phyloP scores from a whole-genome alignment of 2,797 vertebrate genomes.

The Denticeps clupeoides region DNA sequence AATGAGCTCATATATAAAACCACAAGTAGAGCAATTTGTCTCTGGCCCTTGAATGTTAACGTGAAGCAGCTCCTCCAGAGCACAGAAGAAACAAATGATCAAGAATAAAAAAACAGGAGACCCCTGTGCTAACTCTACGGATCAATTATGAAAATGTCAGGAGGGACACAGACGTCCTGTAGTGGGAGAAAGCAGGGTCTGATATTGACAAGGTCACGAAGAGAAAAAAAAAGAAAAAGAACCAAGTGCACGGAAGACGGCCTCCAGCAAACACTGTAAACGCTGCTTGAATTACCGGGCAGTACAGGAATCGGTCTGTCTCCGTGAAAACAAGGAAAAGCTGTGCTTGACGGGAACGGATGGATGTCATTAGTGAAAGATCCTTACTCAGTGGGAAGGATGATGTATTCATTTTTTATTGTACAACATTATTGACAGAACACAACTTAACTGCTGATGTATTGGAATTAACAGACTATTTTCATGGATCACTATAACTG shows the following conservation, averaged over 20 bases:
- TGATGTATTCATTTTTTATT: too few species aligned
- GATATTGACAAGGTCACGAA: conserved; percentile 19
- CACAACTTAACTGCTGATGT: too few species aligned
- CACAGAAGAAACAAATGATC: conserved; percentile 43
- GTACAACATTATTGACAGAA: too few species aligned
- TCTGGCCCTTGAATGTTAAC: conserved; percentile 16
- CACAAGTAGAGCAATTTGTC: conserved; percentile 12
- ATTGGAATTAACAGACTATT: too few species aligned
- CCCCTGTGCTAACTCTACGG: conserved; percentile 27
- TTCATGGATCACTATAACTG: too few species aligned
- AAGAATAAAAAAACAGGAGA: conserved; percentile 34
- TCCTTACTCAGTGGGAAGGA: too few species aligned
- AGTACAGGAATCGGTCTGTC: conserved; percentile 32
- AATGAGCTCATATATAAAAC: conserved; percentile 4
- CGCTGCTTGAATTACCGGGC: conserved; percentile 45
- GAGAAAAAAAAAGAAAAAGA: conserved; percentile 5
- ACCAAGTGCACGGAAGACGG: conserved; percentile 20
- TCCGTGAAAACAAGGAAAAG: too few species aligned
- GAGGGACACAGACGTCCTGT: conserved; percentile 33
- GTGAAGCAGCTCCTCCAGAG: conserved; percentile 23
- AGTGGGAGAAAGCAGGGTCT: conserved; percentile 38
- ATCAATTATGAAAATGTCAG: conserved; percentile 55
- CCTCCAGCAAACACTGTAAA: conserved; percentile 48
- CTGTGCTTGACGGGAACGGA: background rate
- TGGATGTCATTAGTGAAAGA: background rate